Evolutionary conservation across 1,140 invertebrate species (phyloP), one percentile per base, ranked within the genome.

Genomic region (Oncopodura yosiiana): DNA sequence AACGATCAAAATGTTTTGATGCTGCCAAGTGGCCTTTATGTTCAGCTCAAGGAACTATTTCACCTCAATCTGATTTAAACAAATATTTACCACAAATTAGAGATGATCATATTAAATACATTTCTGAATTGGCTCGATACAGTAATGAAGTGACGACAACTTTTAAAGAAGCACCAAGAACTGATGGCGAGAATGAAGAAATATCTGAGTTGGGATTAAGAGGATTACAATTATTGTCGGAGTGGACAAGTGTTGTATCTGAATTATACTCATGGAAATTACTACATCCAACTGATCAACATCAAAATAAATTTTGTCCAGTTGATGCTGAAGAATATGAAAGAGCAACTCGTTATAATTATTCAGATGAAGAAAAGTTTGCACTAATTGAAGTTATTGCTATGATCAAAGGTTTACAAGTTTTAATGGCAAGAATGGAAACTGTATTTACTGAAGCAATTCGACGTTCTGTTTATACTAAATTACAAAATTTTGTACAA

Each of bases 301-400:
- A 94, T 71, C 86, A 88, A 71, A 99, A 97, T 70, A 86, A 90
- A 60, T 81, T 90, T 64, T 99, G 95, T 69, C 94, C 94, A 1
- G 77, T 80, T 18, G 92, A 97, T 69, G 94, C 94, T n/a, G 95
- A 99, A 74, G 94, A 98, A 74, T 99, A 99, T 72, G 96, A 99
- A 77, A 78, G 94, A 71, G 87, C 87, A 68, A 70, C 70, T 63
- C 44, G 65, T 23, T 56, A 63, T 19, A 99, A 99, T 73, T 99
- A 99, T 69, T 87, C 84, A 8, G 86, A 88, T 23, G 91, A 94
- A 67, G 96, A 99, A 74, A 99, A 99, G 70, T 94, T 94, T 74
- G 94, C 94, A 5, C 74, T 99, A 34, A 95, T 99, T 62, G 94
- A 99, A 76, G 87, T 97, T 16, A 96, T 99, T 63, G 92, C 94